Evolutionary conservation across 2,113 vertebrate genomes (phyloP).

Genomic region (Myrmecophaga tridactyla): DNA sequence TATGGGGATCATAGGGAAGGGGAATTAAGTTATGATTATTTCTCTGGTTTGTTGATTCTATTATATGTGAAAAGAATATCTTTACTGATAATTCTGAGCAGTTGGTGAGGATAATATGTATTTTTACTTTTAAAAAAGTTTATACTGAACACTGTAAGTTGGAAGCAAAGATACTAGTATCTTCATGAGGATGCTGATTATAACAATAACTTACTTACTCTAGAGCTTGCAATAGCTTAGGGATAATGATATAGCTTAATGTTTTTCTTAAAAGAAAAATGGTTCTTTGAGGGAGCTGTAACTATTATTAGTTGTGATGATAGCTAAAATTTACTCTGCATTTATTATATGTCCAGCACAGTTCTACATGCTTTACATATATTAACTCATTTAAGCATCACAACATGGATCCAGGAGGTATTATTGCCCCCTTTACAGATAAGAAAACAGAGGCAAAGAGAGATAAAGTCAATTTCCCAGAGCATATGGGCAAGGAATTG

Average conservation of each 20-base stretch:
- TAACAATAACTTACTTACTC: not conserved
- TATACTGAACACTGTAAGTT: not conserved
- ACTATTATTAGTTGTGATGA: not conserved
- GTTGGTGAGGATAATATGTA: not conserved
- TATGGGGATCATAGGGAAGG: not conserved
- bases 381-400: not conserved
- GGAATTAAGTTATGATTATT: not conserved
- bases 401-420: not conserved
- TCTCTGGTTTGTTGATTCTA: not conserved
- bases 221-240: not conserved
- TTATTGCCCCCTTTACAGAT: not conserved
- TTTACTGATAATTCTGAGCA: constrained; percentile 15
- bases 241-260: not conserved
- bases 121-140: constrained; percentile 24
- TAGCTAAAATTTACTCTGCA: not conserved
- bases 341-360: not conserved
- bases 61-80: not conserved
- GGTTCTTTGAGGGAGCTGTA: not conserved
- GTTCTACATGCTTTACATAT: not conserved
- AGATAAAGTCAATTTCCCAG: not conserved
- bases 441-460: not conserved
- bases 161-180: not conserved
- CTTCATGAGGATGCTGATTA: not conserved
- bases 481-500: not conserved
- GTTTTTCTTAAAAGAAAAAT: constrained; percentile 7